phyloP scores from a whole-genome alignment of 2,797 vertebrate species.

The Myiotriccus ornatus region DNA sequence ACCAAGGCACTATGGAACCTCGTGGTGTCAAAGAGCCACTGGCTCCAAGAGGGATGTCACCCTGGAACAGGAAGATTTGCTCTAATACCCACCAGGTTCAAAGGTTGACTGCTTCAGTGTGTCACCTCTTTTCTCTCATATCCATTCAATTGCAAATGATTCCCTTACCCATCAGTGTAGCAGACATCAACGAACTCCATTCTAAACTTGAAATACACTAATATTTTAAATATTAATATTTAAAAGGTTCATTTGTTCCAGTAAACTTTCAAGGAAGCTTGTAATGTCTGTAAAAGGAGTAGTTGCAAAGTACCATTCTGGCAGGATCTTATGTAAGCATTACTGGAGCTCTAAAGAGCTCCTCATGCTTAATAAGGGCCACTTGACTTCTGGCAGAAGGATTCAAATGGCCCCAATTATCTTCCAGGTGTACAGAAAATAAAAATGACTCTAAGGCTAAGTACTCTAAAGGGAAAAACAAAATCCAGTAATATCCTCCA shows the following conservation, averaged over 20 bases:
- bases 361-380: not conserved
- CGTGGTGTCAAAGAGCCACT: not conserved
- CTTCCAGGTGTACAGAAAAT: not conserved
- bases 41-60: not conserved
- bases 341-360: not conserved
- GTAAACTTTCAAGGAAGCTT: not conserved
- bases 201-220: conserved; percentile 32
- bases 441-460: not conserved
- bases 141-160: not conserved
- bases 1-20: not conserved
- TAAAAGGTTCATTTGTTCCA: not conserved
- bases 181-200: not conserved
- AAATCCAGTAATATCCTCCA: not conserved
- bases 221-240: conserved; percentile 40
- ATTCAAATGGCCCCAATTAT: not conserved
- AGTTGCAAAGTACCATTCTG: not conserved
- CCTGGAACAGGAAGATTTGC: not conserved
- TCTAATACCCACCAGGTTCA: not conserved
- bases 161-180: not conserved
- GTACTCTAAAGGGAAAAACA: not conserved
- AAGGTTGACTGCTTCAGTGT: not conserved
- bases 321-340: not conserved
- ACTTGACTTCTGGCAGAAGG: not conserved
- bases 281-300: not conserved
- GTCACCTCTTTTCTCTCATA: not conserved